phyloP scores from a whole-genome alignment of 2,113 vertebrate genomes.

The Chlamydotis undulata region DNA sequence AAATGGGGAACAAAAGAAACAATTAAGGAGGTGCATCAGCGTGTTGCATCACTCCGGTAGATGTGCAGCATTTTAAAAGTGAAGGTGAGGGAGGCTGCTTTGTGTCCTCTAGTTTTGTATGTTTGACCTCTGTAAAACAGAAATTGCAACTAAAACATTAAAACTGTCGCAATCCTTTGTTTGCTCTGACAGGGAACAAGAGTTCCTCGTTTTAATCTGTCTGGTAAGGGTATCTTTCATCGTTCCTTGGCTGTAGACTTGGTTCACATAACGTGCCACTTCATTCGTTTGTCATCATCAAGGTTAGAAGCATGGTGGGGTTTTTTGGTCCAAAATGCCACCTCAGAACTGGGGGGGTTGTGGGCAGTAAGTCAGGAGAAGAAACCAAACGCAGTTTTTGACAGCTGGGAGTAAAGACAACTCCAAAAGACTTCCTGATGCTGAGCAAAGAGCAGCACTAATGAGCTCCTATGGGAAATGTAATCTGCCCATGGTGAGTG shows the following conservation, averaged over 20 bases:
- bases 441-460: conserved; percentile 47
- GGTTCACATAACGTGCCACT: not conserved
- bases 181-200: not conserved
- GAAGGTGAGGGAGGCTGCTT: not conserved
- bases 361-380: not conserved
- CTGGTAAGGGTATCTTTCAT: not conserved
- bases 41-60: not conserved
- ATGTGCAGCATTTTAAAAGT: not conserved
- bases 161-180: not conserved
- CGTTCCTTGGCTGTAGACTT: not conserved
- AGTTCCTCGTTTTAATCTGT: too few species aligned
- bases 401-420: not conserved
- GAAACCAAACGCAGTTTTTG: not conserved
- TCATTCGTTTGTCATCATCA: not conserved
- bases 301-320: not conserved
- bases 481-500: not conserved
- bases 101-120: not conserved
- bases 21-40: not conserved
- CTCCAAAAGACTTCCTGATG: not conserved
- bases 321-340: not conserved
- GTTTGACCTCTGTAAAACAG: not conserved
- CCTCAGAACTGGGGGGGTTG: not conserved
- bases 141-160: not conserved
- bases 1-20: not conserved
- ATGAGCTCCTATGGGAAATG: conserved; percentile 39